These are phyloP conservation scores for Oreochromis mossambicus DNA, from an alignment of 2,797 vertebrate species.

Conservation along the genomic window DNA sequence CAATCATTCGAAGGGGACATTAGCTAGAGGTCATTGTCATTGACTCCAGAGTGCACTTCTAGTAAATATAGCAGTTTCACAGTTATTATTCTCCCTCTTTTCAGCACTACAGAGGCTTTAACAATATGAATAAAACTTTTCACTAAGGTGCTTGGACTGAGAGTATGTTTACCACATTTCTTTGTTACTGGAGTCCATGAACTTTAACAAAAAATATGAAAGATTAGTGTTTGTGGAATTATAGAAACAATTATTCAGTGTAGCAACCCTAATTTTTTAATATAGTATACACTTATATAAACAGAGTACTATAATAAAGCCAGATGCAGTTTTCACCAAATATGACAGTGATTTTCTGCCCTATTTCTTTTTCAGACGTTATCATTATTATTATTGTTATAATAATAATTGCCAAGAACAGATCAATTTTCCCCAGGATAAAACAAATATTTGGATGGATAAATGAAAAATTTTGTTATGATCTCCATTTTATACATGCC, in stretches of 20 bases:
- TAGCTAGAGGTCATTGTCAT: not conserved
- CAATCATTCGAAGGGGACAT: fast-evolving
- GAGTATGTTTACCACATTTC: not conserved
- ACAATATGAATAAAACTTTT: not conserved
- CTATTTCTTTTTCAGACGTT: not conserved
- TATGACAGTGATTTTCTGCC: not conserved
- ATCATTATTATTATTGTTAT: not conserved
- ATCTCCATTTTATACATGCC: not conserved
- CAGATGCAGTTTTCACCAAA: not conserved
- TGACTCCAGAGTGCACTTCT: not conserved
- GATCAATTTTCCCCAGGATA: not conserved
- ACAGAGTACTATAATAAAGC: not conserved
- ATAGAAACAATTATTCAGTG: not conserved
- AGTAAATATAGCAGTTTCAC: not conserved
- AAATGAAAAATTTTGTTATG: not conserved
- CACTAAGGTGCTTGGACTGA: not conserved
- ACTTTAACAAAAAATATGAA: not conserved
- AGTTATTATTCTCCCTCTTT: not conserved
- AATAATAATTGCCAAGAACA: not conserved
- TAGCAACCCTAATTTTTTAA: not conserved
- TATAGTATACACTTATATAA: not conserved
- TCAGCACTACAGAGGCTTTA: not conserved
- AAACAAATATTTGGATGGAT: not conserved
- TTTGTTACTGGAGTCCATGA: not conserved
- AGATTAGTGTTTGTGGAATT: not conserved